These are phyloP conservation scores for Eustalomyia histrio DNA, from an alignment of 2,888 invertebrate genomes.

Conservation along the genomic window DNA sequence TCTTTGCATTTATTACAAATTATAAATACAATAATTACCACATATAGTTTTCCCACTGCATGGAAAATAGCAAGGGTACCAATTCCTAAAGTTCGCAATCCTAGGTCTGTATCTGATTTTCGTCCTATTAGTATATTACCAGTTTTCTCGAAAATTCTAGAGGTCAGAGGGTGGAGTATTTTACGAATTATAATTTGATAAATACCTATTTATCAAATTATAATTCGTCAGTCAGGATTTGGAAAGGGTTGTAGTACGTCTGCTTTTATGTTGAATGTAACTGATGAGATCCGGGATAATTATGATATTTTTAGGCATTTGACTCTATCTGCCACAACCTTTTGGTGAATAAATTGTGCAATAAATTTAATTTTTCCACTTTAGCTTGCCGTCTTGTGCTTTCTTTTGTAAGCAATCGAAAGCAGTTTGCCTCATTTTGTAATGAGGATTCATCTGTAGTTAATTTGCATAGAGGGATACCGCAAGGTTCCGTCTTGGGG, in stretches of 20 bases:
- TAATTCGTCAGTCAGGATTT: constrained; percentile 31
- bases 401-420: background rate
- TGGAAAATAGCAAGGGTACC: constrained; percentile 20
- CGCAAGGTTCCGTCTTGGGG: too few species aligned
- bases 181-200: background rate
- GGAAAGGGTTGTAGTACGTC: constrained; percentile 9
- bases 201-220: too few species aligned
- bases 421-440: background rate
- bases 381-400: background rate
- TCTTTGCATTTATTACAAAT: background rate
- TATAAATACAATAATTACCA: background rate
- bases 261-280: background rate
- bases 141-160: constrained; percentile 14
- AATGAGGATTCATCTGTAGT: background rate
- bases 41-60: background rate
- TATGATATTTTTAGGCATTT: constrained; percentile 5
- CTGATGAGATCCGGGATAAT: constrained; percentile 11
- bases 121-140: constrained; percentile 21
- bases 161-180: background rate
- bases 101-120: background rate
- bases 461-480: background rate
- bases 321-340: background rate
- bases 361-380: background rate
- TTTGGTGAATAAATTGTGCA: constrained; percentile 8
- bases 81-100: background rate